phyloP scores from a whole-genome alignment of 2,113 vertebrate species.

The Lampris incognitus region DNA sequence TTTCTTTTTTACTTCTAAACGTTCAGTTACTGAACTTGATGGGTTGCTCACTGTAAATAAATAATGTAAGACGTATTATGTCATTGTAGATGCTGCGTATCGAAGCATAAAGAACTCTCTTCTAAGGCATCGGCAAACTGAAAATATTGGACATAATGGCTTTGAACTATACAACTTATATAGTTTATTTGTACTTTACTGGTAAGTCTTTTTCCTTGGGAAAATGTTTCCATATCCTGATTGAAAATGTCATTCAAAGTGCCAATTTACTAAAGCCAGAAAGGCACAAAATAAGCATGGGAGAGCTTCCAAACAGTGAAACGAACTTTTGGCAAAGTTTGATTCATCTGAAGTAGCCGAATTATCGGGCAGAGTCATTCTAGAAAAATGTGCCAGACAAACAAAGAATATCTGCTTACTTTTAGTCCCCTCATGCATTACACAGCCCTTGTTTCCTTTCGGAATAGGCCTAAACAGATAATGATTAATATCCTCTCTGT shows the following conservation, averaged over 20 bases:
- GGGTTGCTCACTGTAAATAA: no score
- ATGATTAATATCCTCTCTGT: slow-evolving; percentile 45
- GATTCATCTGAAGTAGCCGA: neutral
- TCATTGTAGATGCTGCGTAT: no score
- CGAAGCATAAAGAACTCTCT: no score
- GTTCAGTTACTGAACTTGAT: no score
- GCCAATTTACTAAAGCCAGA: neutral
- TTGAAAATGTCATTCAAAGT: neutral
- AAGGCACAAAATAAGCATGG: slow-evolving; percentile 1
- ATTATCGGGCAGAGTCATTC: slow-evolving; percentile 4
- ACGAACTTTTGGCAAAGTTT: slow-evolving; percentile 12
- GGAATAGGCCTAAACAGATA: slow-evolving; percentile 23
- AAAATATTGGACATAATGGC: no score
- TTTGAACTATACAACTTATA: no score
- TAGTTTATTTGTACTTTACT: no score
- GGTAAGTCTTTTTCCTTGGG: no score
- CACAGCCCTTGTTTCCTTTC: slow-evolving; percentile 3
- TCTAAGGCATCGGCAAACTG: no score
- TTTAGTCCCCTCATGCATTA: slow-evolving; percentile 18
- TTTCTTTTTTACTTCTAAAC: neutral
- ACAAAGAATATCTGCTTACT: slow-evolving; percentile 40
- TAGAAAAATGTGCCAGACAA: neutral
- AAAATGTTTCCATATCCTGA: neutral
- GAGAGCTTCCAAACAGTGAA: neutral
- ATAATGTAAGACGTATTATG: no score